Evolutionary conservation across 1,140 invertebrate genomes (phyloP).

Genomic region (Bactericera cockerelli): DNA sequence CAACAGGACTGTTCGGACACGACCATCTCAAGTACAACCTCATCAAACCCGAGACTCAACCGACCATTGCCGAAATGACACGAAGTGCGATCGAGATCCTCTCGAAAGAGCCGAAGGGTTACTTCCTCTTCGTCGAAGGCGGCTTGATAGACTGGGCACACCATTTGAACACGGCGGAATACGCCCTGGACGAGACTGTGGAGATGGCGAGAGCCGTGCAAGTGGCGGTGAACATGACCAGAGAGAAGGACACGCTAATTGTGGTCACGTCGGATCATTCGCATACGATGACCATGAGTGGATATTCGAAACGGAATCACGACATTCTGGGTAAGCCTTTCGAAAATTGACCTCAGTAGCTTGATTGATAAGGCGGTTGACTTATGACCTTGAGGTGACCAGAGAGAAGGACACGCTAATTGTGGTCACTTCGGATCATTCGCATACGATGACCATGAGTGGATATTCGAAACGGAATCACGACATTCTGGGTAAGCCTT

Average conservation of each 20-base stretch:
- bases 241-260: slow-evolving; percentile 40
- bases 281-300: slow-evolving; percentile 43
- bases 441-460: slow-evolving; percentile 42
- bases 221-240: slow-evolving; percentile 14
- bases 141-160: slow-evolving; percentile 50
- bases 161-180: slow-evolving; percentile 41
- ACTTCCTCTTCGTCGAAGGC: slow-evolving; percentile 52
- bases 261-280: slow-evolving; percentile 49
- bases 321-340: slow-evolving; percentile 35
- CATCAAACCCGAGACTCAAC: slow-evolving; percentile 29
- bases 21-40: slow-evolving; percentile 27
- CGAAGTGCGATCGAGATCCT: slow-evolving; percentile 57
- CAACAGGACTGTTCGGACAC: slow-evolving; percentile 17
- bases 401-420: slow-evolving; percentile 40
- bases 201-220: slow-evolving; percentile 47
- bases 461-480: slow-evolving; percentile 52
- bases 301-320: slow-evolving; percentile 50
- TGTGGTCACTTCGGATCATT: slow-evolving; percentile 48
- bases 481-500: slow-evolving; percentile 34
- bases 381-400: too few species aligned
- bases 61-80: slow-evolving; percentile 63
- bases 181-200: slow-evolving; percentile 50
- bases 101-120: slow-evolving; percentile 47
- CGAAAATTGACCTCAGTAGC: too few species aligned
- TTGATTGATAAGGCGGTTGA: too few species aligned